Evolutionary conservation across 2,797 vertebrate species (phyloP), one percentile per base, ranked within the genome.

Genomic region (Decapterus maruadsi): DNA sequence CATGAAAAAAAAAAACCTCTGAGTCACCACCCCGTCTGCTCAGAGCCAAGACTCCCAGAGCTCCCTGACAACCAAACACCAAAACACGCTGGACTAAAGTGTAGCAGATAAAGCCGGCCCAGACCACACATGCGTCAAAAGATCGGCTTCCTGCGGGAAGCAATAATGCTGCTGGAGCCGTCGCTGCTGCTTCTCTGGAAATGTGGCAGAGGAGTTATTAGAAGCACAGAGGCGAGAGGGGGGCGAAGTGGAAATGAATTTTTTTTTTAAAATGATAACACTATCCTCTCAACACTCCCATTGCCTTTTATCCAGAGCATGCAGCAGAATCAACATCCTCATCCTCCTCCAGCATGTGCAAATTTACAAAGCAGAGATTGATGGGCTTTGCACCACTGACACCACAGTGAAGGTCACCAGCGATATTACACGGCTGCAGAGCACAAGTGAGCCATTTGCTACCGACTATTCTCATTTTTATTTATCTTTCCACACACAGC

Each of bases 21-120:
- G 94, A 96, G 92, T 95, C 94, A 95, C 88, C 81, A 68, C 83
- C 77, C 56, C 9, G 79, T 90, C 91, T n/a, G 84, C 73, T 48
- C 26, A 26, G 17, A 79, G 81, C 84, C 80, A 76, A 80, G 87
- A 75, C 76, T 77, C 68, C 75, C 17, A 26, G 36, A 69, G 78
- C 64, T 0, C 92, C 90, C 89, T 87, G 87, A 88, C 80, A 93
- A 95, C 95, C 86, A 90, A 94, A 95, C 91, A 95, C 53, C 81
- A 89, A 87, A 42, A 94, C 90, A 94, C 19, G 20, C 59, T 2
- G 42, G 72, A 46, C 55, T 43, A 11, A 16, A 55, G 64, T 36
- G 6, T 8, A 48, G 51, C 67, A 86, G 79, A 75, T 67, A 51
- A 76, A 81, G 77, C 42, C 70, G 66, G 70, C 71, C 14, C 26